Conservation (phyloP, 2,888 invertebrate species). For the Gryllus longicercus region DNA sequence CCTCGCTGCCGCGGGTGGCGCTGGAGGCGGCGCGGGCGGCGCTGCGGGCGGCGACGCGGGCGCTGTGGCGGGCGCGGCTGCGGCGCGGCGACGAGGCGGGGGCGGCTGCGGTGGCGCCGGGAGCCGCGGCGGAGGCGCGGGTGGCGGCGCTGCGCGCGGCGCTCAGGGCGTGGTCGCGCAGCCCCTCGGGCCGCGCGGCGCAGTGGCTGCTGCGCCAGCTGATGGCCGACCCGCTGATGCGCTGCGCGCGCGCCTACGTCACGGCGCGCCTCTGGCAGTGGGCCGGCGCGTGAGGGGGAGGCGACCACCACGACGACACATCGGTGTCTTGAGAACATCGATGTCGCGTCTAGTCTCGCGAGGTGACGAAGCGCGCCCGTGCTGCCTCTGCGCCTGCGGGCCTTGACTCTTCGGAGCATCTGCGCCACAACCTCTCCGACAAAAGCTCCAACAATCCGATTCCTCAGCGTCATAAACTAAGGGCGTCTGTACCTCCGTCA, state of each 20-base stretch:
- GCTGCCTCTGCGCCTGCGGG: no score
- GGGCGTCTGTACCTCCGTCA: no score
- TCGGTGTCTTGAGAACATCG: no score
- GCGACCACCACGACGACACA: no score
- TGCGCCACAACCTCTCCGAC: no score
- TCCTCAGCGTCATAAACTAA: no score
- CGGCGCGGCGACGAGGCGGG: not conserved
- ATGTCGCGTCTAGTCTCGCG: no score
- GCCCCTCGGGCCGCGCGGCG: not conserved
- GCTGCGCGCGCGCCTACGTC: not conserved
- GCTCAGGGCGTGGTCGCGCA: not conserved
- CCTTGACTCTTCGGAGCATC: no score
- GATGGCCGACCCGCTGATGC: not conserved
- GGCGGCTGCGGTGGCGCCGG: not conserved
- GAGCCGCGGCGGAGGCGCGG: not conserved
- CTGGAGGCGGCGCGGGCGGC: not conserved
- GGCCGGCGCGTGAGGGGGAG: not conserved
- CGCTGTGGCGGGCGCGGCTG: not conserved
- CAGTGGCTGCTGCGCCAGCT: not conserved
- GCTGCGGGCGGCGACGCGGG: constrained; percentile 3
- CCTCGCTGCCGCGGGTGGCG: not conserved
- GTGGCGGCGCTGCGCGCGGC: not conserved
- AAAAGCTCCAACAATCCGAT: no score
- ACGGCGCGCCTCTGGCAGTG: not conserved
- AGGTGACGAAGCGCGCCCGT: no score